Evolutionary conservation across 2,113 vertebrate genomes (phyloP), one percentile per base, ranked within the genome.

Genomic region (Microcebus lehilahytsara): DNA sequence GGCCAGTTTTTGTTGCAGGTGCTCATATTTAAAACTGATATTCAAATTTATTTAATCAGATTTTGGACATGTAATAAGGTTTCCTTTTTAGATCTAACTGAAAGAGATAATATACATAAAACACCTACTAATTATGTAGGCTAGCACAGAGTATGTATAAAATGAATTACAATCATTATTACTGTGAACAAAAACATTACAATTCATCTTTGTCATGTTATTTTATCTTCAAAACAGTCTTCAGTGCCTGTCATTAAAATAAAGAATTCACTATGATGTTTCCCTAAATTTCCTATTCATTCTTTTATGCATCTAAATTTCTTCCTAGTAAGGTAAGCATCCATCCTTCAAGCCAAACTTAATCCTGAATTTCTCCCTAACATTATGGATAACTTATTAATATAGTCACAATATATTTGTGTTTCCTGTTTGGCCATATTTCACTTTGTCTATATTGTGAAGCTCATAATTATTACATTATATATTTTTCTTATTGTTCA

Each of bases 131-230:
- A 94, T 74, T 74, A 86, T 64, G 32, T 25, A 69, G 22, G 17
- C 9, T 75, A 10, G 19, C 7, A 77, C 5, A 85, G 4, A 91
- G 34, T 40, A 95, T 42, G n/a, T 77, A 42, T 84, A 92, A 40
- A 89, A 77, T 58, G 92, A 86, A 51, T 86, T 62, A 91, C 7
- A 67, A 46, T 94, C 34, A 83, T 87, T 92, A 91, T 49, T 87
- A 75, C 40, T 78, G 32, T 53, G 89, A 90, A 87, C 6, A 87
- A 89, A 95, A 92, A 30, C 40, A 72, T 91, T 58, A 66, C 40
- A 80, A 69, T 87, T 89, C 66, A 49, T 88, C 66, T 95, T 91
- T 95, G 34, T 74, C 32, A 9, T 40, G 53, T 62, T 89, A 17
- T 49, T 84, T 96, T 93, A 53, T 88, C 34, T 96, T 91, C 46